Evolutionary conservation across 2,797 vertebrate genomes (phyloP), one percentile per base, ranked within the genome.

Genomic region (Alcedo quadribrachys): DNA sequence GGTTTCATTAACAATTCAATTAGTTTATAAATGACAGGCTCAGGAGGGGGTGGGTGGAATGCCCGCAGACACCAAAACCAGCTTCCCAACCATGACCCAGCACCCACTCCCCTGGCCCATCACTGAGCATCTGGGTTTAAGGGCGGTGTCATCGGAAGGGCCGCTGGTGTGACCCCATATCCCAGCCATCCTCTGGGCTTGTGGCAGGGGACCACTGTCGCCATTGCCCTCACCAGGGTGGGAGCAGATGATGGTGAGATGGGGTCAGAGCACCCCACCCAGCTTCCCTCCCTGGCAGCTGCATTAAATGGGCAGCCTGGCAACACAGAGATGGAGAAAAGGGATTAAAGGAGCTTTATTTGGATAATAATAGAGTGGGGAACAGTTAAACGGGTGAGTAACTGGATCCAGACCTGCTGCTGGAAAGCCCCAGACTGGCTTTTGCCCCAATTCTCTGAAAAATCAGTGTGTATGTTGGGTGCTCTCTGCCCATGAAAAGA

Each of bases 1-100:
- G 53, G 28, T 19, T 28, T 83, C 89, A 80, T 91, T 86, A 96
- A 93, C 85, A 75, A 54, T 25, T 88, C 94, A 66, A 91, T 95
- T 90, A 63, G 54, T 67, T 93, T 17, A 60, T 24, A 85, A 89
- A 68, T 33, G 76, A 92, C 11, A 54, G 28, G 48, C 63, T 77
- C 7, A 0, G n/a, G 33, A 0, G 19, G 63, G 32, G 12, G 43
- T 25, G 6, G 19, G 28, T 11, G 33, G 28, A 50, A 30, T 11
- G 9, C 73, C 73, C 1, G 3, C 4, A 33, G 62, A 13, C 66
- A 50, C 8, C 1, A 1, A 63, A 71, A 67, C 46, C 1, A 12
- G 35, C 25, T 82, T 53, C 73, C 51, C 60, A 30, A 5, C 2
- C 66, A 27, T 33, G 0, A 4, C 53, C 73, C 53, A 25, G 82